Evolutionary conservation across 2,113 vertebrate species (phyloP), one percentile per base, ranked within the genome.

Genomic region (Cygnus atratus): DNA sequence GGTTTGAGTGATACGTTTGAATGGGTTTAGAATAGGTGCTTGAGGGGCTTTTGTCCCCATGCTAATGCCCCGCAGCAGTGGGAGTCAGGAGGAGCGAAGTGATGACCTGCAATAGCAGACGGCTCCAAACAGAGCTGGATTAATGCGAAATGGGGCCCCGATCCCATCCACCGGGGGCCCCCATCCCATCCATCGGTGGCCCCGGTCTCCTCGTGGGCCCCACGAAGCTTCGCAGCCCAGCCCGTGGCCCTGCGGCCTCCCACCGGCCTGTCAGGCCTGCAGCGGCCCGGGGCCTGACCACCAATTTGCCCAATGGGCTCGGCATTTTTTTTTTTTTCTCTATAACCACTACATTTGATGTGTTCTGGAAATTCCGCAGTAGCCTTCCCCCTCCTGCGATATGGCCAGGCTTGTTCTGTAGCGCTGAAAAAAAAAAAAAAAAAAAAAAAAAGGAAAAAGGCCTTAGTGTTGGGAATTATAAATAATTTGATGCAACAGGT

Each of bases 401-500:
- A 95, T 81, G 84, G 66, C 90, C 63, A 58, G 91, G 80, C 91
- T 96, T 10, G 8, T 95, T 97, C 96, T 97, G 95, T 94, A 89
- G 67, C 2, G 12, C 70, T 92, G 93, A 44, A 87, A 71, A n/a
- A 88, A 87, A 75, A 71, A n/a, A 88, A 87, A 75, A 71, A 84
- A 43, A 2, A 35, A 25, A 31, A n/a, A 88, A 88, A 88, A 14
- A 48, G 33, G 55, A 63, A 79, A 59, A 63, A n/a, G 61, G 29
- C 44, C 92, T 96, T 62, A 96, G 97, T 78, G 33, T 97, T 92
- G 96, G 97, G 98, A 98, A 98, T 98, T 98, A 97, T 86, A 97
- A 96, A 98, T 98, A 98, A 98, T 98, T 98, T 98, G 97, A 97
- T 98, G 98, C 98, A 98, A 98, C 97, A 98, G 97, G 98, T 98